Evolutionary conservation across 2,113 vertebrate species (phyloP), one percentile per base, ranked within the genome.

Genomic region (Muntiacus muntjak): DNA sequence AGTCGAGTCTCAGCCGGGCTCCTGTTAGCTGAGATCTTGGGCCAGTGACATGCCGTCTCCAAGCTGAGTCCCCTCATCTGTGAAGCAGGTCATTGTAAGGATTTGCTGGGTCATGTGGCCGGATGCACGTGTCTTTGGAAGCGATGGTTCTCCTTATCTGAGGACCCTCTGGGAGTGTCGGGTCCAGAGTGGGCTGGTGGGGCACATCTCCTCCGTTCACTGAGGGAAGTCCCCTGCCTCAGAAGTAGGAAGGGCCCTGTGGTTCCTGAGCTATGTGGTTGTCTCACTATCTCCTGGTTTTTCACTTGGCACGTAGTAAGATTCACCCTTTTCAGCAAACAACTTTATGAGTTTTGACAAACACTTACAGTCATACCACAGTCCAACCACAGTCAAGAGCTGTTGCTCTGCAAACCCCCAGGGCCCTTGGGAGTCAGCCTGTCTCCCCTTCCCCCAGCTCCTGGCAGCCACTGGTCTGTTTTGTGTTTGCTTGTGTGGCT

Each of bases 91-190:
- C 84, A 3, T 7, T 8, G 15, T 16, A 12, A 58, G 26, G 52
- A 23, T 30, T 4, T 55, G 81, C 45, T 50, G 84, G 55, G 54
- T 19, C 12, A 2, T 19, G 11, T 0, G 12, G 17, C 64, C 10
- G 0, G 40, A 45, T 21, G 58, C 36, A 1, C 0, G 0, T 50
- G 76, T 50, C 62, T 1, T 28, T 0, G 7, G 62, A 62, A 13
- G 86, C 1, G 2, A 25, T 26, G 21, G 50, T 84, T 83, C 57
- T 92, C 28, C 3, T 76, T 15, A 47, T 47, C 26, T 19, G 8
- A 52, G 30, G 60, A 30, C 17, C 13, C 45, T 82, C 33, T 54
- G 57, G 57, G n/a, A 71, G 7, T 17, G 40, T 15, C 0, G 17
- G 50, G 62, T 17, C 6, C 45, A 19, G 45, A 74, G 67, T 2